A percentile compares a stretch with the other conserved stretches of the same genome.
These are phyloP conservation scores for Phengaris alcon DNA, from an alignment of 2,888 invertebrate species.

Conservation along the genomic window DNA sequence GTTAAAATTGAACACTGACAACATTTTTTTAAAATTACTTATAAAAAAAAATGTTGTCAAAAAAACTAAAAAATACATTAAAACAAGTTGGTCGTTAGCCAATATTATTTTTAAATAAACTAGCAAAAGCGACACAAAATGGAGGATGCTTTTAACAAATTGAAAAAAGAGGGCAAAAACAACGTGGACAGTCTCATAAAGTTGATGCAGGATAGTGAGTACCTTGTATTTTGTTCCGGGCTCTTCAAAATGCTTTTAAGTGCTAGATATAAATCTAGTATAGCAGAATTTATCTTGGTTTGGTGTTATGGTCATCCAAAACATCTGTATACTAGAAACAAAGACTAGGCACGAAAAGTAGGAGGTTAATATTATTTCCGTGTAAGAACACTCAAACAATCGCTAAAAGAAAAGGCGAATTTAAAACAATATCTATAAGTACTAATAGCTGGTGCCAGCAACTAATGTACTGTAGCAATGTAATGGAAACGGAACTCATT, in stretches of 20 bases:
- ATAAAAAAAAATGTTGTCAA: too few species aligned
- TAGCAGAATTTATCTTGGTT: too few species aligned
- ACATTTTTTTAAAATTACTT: too few species aligned
- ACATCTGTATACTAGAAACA: too few species aligned
- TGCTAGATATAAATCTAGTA: too few species aligned
- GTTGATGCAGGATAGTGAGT: conserved; percentile 59
- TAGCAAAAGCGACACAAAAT: conserved; percentile 34
- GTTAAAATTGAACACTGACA: too few species aligned
- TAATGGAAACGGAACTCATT: too few species aligned
- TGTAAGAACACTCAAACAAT: too few species aligned
- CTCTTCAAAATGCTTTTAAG: too few species aligned
- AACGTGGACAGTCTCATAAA: conserved; percentile 50
- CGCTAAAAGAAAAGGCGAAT: background rate
- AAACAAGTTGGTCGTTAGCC: background rate
- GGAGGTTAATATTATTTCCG: background rate
- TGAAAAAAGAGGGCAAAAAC: conserved; percentile 49
- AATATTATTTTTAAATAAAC: background rate
- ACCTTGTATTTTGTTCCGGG: background rate
- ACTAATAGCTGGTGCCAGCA: too few species aligned
- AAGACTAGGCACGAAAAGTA: background rate
- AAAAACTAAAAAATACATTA: background rate
- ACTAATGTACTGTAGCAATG: too few species aligned
- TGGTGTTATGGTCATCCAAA: too few species aligned
- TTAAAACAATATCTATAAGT: background rate
- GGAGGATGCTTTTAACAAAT: conserved; percentile 50